Evolutionary conservation across 2,113 vertebrate species (phyloP), one percentile per base, ranked within the genome.

Genomic region (Malurus alboscapulatus): DNA sequence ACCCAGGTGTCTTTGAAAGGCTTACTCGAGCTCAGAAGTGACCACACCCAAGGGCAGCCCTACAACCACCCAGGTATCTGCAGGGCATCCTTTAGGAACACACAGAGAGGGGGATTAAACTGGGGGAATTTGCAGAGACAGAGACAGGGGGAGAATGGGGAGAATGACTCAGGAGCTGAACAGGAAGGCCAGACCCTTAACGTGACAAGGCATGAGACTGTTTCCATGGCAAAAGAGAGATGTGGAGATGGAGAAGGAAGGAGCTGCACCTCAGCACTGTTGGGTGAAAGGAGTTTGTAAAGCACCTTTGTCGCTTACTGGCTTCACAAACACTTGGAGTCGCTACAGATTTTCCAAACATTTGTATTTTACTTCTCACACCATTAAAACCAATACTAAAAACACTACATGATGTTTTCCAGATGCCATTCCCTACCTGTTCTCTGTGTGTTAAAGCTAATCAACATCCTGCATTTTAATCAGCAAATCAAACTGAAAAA

Each of bases 61-160:
- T 1, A 3, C 16, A 68, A 36, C 30, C 32, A 50, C 11, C 55
- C 1, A 0, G 48, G 17, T 1, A 2, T 17, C 79, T 42, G 47
- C 54, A 81, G 47, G 30, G 27, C 66, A 45, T 6, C 48, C 57
- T 21, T 8, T 1, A 72, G 50, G 27, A 74, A 32, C n/a, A 42
- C 29, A 55, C 9, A 8, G 30, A 40, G n/a, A 30, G 18, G 9
- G 5, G 1, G 22, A 45, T 0, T 30, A 44, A 63, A 47, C n/a
- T 10, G 40, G 2, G 13, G 21, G 21, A 32, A 59, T 75, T 26
- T 40, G 38, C 65, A 93, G 76, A 84, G 32, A 13, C n/a, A 63
- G 25, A 68, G 10, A 21, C 9, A 25, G 19, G 7, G 5, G 25
- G 5, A 87, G 17, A 18, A 66, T 47, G 7, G 8, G 13, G 18